phyloP scores from a whole-genome alignment of 2,888 invertebrate genomes.

The Celastrina argiolus region DNA sequence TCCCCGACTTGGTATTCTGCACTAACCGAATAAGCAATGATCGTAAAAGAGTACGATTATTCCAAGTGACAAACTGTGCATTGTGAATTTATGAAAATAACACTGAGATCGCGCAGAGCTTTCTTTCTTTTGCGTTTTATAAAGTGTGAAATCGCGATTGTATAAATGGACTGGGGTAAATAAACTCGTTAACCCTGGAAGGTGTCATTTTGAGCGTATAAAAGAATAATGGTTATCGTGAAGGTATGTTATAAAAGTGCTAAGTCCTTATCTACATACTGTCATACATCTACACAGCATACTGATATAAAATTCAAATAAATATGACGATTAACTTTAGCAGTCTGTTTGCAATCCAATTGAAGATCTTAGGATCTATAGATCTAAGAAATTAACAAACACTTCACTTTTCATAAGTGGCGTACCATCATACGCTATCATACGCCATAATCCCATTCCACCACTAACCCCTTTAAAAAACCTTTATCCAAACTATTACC shows the following conservation, averaged over 20 bases:
- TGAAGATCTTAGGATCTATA: background rate
- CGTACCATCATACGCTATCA: too few relatives aligned
- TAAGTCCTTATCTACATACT: background rate
- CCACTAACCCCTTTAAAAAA: too few relatives aligned
- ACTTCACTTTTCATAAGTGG: too few relatives aligned
- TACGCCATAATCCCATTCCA: too few relatives aligned
- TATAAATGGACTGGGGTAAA: background rate
- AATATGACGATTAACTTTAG: background rate
- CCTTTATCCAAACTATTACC: too few relatives aligned
- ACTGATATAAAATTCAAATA: too few relatives aligned
- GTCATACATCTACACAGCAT: too few relatives aligned
- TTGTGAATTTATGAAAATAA: background rate
- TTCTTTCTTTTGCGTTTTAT: background rate
- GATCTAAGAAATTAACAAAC: too few relatives aligned
- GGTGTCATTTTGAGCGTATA: background rate
- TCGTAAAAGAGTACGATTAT: conserved; percentile 6
- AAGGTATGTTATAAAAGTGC: background rate
- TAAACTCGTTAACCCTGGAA: background rate
- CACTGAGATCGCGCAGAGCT: background rate
- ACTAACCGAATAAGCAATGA: conserved; percentile 5
- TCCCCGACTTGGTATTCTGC: conserved; percentile 8
- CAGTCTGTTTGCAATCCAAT: background rate
- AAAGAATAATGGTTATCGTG: background rate
- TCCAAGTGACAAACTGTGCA: background rate
- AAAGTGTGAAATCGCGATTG: background rate